Evolutionary conservation across 2,113 vertebrate genomes (phyloP).

Genomic region (Malurus elegans): DNA sequence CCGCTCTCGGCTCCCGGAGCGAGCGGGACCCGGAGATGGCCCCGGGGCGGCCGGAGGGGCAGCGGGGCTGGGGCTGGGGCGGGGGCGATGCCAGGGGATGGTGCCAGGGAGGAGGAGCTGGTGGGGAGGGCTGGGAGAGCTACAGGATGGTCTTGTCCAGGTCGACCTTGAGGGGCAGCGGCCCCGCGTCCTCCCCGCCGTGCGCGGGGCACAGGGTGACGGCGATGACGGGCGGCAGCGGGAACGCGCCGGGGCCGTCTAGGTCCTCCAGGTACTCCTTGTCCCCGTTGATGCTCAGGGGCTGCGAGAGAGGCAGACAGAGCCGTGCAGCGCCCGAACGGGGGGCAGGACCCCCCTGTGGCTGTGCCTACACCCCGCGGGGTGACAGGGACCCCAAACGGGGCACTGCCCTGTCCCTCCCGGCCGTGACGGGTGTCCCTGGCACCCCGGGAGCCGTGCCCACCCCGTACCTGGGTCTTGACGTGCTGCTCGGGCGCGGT

Average conservation of each 20-base stretch:
- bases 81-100: accelerated
- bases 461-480: constrained; percentile 83
- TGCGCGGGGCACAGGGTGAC: constrained; percentile 76
- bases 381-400: accelerated
- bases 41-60: neutral
- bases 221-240: constrained; percentile 78
- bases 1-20: neutral
- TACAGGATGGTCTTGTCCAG: constrained; percentile 85
- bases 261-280: constrained; percentile 85
- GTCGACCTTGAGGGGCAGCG: constrained; percentile 88
- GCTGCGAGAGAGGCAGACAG: constrained; percentile 33
- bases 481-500: constrained; percentile 91
- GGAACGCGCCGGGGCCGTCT: constrained; percentile 75
- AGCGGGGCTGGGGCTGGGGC: accelerated
- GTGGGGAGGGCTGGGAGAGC: neutral
- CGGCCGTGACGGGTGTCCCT: accelerated
- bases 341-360: neutral
- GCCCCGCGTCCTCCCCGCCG: constrained; percentile 77
- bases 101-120: neutral
- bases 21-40: neutral
- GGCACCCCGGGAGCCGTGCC: accelerated
- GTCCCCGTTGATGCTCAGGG: constrained; percentile 91
- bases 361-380: accelerated
- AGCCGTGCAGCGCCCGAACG: accelerated
- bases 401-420: accelerated